Base-by-base conservation (phyloP, 2,888 invertebrate genomes). In the Tachina grossa region DNA sequence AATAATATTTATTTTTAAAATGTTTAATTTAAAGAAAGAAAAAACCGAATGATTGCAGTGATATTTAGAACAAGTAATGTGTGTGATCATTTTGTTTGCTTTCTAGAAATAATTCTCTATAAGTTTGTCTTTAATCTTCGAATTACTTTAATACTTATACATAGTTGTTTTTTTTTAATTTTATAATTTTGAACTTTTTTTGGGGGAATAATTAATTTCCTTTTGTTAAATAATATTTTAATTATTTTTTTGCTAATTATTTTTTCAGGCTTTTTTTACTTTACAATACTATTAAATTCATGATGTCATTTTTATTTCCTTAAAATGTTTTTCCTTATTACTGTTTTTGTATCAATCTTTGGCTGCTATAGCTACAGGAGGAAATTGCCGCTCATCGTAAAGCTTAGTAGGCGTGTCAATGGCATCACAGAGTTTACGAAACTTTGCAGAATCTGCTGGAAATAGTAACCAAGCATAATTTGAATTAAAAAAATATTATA, bases 351-450 rank as follows among this genome's bases (percentile, higher is more conserved):
- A 91, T 92, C 92, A 92, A 88, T 92, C 91, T 86, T 89, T 90
- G 41, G 91, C 91, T 8, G 91, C 89, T 69, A 91, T 88, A 45
- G 92, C 91, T 22, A 93, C 92, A 16, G 93, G 93, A 74, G 93
- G 93, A 88, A 93, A 93, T 87, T 93, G 93, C 22, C 89, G 89
- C 68, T 93, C 93, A 84, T 93, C 93, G 83, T 91, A 93, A 22
- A 93, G 89, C 83, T 91, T 92, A 57, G 90, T 89, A 81, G 92
- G 92, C 57, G 92, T 91, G 84, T 92, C 92, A 79, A 92, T 91
- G 85, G 93, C 93, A 88, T 93, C 92, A 81, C 91, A 90, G n/a
- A 93, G 89, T 85, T 92, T 92, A 63, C 93, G 92, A 87, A 89
- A 92, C 88, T 92, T 92, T 85, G 90, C 92, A 79, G 93, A 93